Percentiles rank a stretch among this genome's conserved stretches.
Evolutionary conservation across 2,797 vertebrate genomes (phyloP).

Genomic region (Melanogrammus aeglefinus): DNA sequence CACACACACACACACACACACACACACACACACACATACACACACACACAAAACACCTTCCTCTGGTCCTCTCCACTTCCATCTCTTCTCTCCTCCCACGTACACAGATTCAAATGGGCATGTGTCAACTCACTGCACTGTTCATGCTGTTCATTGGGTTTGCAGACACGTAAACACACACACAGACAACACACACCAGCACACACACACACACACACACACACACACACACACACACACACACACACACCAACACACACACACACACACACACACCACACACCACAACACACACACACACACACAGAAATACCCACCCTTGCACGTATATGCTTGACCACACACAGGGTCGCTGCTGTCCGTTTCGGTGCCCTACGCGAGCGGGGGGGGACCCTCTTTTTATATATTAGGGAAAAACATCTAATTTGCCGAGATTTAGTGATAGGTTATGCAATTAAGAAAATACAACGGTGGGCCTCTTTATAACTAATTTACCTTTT

Average conservation of each 20-base stretch:
- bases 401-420: too few species aligned
- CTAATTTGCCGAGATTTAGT: too few species aligned
- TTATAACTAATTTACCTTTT: too few species aligned
- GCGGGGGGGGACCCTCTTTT: too few species aligned
- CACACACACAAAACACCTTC: neutral
- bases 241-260: neutral
- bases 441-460: too few species aligned
- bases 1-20: neutral
- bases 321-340: too few species aligned
- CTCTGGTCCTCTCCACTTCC: constrained; percentile 13
- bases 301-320: neutral
- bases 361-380: too few species aligned
- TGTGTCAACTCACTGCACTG: constrained; percentile 41
- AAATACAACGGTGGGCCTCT: too few species aligned
- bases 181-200: too few species aligned
- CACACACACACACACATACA: neutral
- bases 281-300: neutral
- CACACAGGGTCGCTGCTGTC: too few species aligned
- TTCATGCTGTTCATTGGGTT: constrained; percentile 28
- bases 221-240: constrained; percentile 1
- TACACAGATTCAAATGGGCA: constrained; percentile 45
- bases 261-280: constrained; percentile 9
- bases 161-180: neutral
- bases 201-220: constrained; percentile 12
- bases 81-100: constrained; percentile 18